Evolutionary conservation across 2,113 vertebrate species (phyloP).

Genomic region (Microcebus ravelobensis): DNA sequence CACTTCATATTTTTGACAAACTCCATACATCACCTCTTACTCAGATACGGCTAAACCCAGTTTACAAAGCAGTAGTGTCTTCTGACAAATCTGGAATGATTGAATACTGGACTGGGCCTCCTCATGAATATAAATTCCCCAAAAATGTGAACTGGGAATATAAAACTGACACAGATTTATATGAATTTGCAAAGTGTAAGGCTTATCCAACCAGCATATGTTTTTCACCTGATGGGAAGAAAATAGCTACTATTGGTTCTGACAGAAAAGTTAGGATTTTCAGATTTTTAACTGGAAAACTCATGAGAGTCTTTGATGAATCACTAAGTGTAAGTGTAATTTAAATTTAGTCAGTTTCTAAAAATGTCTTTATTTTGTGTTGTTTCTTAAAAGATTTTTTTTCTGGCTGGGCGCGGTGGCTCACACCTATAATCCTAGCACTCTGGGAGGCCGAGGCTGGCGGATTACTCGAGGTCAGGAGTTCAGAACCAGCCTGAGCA

Average conservation of each 20-base stretch:
- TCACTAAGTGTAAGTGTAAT: conserved; percentile 93
- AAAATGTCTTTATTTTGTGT: not conserved
- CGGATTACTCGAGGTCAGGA: too few species aligned
- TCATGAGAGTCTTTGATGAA: conserved; percentile 97
- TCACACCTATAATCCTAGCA: too few species aligned
- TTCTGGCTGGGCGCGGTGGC: not conserved
- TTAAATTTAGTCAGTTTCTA: conserved; percentile 29
- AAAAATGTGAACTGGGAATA: conserved; percentile 95
- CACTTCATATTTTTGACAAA: conserved; percentile 94
- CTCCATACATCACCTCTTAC: conserved; percentile 93
- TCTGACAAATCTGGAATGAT: conserved; percentile 98
- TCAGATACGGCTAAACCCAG: conserved; percentile 93
- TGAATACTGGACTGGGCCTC: conserved; percentile 98
- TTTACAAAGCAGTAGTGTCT: conserved; percentile 93
- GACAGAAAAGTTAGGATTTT: conserved; percentile 99
- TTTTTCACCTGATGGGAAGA: conserved; percentile 96
- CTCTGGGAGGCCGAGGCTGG: too few species aligned
- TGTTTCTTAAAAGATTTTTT: conserved; percentile 50
- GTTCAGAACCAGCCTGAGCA: too few species aligned
- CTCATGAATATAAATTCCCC: conserved; percentile 95
- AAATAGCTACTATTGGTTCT: conserved; percentile 96
- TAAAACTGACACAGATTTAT: conserved; percentile 98
- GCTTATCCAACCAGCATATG: conserved; percentile 94
- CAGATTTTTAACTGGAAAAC: conserved; percentile 96
- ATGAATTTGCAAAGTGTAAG: conserved; percentile 98